Evolutionary conservation across 1,140 invertebrate genomes (phyloP), one percentile per base, ranked within the genome.

Genomic region (Druon quercuslanigerum): DNA sequence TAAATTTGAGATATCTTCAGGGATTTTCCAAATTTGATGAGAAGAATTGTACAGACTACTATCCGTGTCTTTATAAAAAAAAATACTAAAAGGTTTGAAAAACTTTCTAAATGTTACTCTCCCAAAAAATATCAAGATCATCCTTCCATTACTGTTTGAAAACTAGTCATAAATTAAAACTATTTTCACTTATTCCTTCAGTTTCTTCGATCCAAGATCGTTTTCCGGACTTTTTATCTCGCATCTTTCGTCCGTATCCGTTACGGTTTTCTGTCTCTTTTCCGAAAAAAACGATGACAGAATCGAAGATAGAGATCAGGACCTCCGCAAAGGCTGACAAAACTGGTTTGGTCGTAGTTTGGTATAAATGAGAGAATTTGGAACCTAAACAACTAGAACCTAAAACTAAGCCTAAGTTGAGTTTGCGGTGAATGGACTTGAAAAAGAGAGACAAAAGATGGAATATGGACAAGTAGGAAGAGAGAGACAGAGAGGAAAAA

Each of bases 351-450:
- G 40, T n/a, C 60, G 25, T 66, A 46, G 60, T 66, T 66, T n/a
- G 13, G 25, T 16, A 40, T 19, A 66, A 66, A 66, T 25, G 14
- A 33, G 25, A 66, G 16, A 40, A 66, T 66, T 40, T 14, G 25
- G 25, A 66, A 66, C 60, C 33, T 9, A 14, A 60, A 20, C 20
- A 60, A 66, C 60, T n/a, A 66, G 60, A n/a, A 66, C 60, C 25
- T 40, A 60, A 66, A 66, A 25, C 60, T 66, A 66, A 66, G 40
- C 60, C 40, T 40, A 66, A 40, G 40, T 20, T 66, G 40, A 46
- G 40, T 66, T 66, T 66, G 60, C 60, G 60, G 60, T 66, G 60
- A 66, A 66, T 66, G 60, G 60, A 66, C 60, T 57, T 60, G n/a
- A 66, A 66, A 66, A 66, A 66, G 25, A 66, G 60, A 66, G 60